phyloP scores from a whole-genome alignment of 2,888 invertebrate genomes.

The Cosmia pyralina region DNA sequence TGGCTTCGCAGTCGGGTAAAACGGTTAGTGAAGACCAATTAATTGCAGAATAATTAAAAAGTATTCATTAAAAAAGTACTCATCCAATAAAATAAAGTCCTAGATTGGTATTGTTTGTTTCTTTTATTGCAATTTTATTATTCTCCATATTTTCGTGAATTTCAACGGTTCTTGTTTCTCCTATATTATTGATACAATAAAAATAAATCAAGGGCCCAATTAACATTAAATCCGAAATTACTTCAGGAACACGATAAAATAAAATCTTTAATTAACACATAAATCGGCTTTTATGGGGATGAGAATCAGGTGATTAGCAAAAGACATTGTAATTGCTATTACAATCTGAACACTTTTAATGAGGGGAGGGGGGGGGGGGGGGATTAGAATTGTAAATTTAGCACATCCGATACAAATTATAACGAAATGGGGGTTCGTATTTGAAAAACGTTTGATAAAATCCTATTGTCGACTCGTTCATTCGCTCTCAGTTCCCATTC shows the following conservation, averaged over 20 bases:
- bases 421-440: not conserved
- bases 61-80: not conserved
- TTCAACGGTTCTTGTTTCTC: not conserved
- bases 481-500: not conserved
- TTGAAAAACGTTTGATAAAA: conserved; percentile 11
- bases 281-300: conserved; percentile 58
- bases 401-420: conserved; percentile 12
- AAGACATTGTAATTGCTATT: conserved; percentile 62
- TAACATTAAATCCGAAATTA: conserved; percentile 49
- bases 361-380: not conserved
- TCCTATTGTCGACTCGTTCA: not conserved
- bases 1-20: not conserved
- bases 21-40: not conserved
- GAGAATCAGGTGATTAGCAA: conserved; percentile 63
- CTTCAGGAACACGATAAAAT: conserved; percentile 50
- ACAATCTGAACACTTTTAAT: conserved; percentile 45
- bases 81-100: not conserved
- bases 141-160: conserved; percentile 1
- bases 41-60: no score
- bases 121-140: not conserved
- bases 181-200: conserved; percentile 18
- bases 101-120: not conserved
- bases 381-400: conserved; percentile 41
- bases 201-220: conserved; percentile 37
- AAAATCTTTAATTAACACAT: conserved; percentile 64